Conservation (phyloP, 2,113 vertebrate genomes). For the Tiliqua scincoides region DNA sequence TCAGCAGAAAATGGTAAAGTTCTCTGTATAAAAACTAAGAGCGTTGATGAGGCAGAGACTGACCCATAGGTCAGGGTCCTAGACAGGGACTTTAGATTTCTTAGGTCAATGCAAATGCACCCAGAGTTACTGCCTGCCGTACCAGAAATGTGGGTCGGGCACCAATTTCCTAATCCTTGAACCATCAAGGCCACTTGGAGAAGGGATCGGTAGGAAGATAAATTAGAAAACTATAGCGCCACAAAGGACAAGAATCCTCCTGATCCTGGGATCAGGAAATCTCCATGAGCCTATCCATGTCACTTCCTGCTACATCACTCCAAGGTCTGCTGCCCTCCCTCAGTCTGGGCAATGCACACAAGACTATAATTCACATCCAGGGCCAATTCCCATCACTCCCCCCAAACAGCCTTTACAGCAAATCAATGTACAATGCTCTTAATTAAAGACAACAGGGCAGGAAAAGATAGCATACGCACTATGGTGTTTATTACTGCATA, state of each 20-base stretch:
- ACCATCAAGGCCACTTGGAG: not conserved
- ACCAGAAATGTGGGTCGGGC: not conserved
- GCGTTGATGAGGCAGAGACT: not conserved
- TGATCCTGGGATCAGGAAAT: not conserved
- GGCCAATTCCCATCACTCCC: conserved; percentile 12
- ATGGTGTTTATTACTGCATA: not conserved
- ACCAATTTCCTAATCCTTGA: not conserved
- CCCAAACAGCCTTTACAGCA: not conserved
- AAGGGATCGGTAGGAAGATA: not conserved
- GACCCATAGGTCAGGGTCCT: not conserved
- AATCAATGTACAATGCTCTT: not conserved
- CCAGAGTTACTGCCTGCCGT: not conserved
- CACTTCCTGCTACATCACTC: not conserved
- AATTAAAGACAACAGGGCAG: conserved; percentile 30
- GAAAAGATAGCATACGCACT: not conserved
- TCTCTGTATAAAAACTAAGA: not conserved
- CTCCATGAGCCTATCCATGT: not conserved
- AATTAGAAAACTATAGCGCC: not conserved
- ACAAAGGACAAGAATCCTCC: too few species aligned
- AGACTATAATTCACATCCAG: conserved; percentile 21
- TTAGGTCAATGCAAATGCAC: not conserved
- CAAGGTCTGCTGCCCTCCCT: not conserved
- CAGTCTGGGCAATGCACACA: not conserved
- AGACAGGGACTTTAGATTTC: not conserved
- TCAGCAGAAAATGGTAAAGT: not conserved